phyloP scores from a whole-genome alignment of 1,140 invertebrate genomes.

The Drosophila insularis region DNA sequence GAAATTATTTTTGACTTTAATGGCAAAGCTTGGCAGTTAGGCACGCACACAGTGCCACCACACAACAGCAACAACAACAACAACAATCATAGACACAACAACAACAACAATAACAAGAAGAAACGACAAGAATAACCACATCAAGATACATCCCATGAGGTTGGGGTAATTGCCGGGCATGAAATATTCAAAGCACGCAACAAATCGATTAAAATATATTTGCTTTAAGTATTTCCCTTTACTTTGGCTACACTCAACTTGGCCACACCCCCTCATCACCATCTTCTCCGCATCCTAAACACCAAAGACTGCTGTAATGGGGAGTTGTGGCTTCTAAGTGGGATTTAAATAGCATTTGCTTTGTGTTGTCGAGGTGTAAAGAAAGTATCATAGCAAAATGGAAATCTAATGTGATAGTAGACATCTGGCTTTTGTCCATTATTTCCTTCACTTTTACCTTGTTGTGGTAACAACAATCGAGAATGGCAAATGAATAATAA shows the following conservation, averaged over 20 bases:
- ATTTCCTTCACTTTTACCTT: background rate
- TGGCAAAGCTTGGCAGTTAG: slow-evolving; percentile 23
- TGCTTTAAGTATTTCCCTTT: slow-evolving; percentile 34
- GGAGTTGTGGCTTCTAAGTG: slow-evolving; percentile 22
- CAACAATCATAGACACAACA: slow-evolving; percentile 15
- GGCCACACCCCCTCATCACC: background rate
- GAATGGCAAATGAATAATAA: slow-evolving; percentile 2
- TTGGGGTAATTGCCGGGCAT: slow-evolving; percentile 53
- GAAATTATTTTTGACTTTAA: slow-evolving; percentile 77
- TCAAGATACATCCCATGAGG: slow-evolving; percentile 21
- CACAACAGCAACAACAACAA: background rate
- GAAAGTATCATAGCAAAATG: background rate
- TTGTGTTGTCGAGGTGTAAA: background rate
- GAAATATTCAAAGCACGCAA: slow-evolving; percentile 70
- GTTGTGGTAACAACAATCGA: background rate
- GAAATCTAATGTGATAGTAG: slow-evolving; percentile 12
- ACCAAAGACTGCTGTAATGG: slow-evolving; percentile 10
- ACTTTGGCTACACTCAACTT: background rate
- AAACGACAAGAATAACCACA: slow-evolving; percentile 11
- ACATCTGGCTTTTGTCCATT: slow-evolving; percentile 35
- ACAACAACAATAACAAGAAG: slow-evolving; percentile 20
- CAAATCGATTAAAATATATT: slow-evolving; percentile 76
- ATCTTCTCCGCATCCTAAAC: background rate
- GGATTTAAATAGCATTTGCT: background rate
- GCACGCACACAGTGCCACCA: slow-evolving; percentile 46